A percentile compares a stretch with the other conserved stretches of the same genome.
Conservation (phyloP, 2,888 invertebrate genomes). For the Athetis lepigone region DNA sequence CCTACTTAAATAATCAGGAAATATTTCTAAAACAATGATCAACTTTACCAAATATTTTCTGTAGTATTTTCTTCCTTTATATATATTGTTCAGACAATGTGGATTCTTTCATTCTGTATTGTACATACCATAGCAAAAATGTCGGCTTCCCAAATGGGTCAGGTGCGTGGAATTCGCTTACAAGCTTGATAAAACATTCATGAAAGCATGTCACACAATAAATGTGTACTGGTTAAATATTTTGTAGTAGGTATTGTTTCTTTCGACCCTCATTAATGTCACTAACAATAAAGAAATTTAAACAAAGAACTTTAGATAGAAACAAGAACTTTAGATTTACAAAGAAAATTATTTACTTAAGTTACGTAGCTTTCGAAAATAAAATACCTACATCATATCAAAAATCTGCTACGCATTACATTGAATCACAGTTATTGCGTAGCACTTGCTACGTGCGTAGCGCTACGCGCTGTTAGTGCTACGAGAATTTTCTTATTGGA, state of each 20-base stretch:
- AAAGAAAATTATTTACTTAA: neutral
- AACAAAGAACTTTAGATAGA: slow-evolving; percentile 16
- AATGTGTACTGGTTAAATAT: neutral
- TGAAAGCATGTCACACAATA: neutral
- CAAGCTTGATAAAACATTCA: neutral
- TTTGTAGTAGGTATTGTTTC: neutral
- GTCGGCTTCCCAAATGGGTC: neutral
- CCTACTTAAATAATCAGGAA: slow-evolving; percentile 27
- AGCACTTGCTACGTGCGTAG: slow-evolving; percentile 55
- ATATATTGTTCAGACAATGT: neutral
- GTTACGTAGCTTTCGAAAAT: slow-evolving; percentile 2
- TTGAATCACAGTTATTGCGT: slow-evolving; percentile 29
- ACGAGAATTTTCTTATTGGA: slow-evolving; percentile 45
- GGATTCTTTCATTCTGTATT: neutral
- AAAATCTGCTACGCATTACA: slow-evolving; percentile 18
- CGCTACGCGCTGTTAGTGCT: slow-evolving; percentile 28
- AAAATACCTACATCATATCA: slow-evolving; percentile 23
- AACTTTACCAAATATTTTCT: neutral
- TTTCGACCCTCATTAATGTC: neutral
- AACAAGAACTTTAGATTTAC: neutral
- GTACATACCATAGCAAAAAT: neutral
- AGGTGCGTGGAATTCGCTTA: slow-evolving; percentile 7
- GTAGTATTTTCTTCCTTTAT: slow-evolving; percentile 1
- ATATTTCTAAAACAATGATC: neutral
- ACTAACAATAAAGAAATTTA: slow-evolving; percentile 4